phyloP scores from a whole-genome alignment of 2,888 invertebrate genomes.

The Crocallis elinguaria region DNA sequence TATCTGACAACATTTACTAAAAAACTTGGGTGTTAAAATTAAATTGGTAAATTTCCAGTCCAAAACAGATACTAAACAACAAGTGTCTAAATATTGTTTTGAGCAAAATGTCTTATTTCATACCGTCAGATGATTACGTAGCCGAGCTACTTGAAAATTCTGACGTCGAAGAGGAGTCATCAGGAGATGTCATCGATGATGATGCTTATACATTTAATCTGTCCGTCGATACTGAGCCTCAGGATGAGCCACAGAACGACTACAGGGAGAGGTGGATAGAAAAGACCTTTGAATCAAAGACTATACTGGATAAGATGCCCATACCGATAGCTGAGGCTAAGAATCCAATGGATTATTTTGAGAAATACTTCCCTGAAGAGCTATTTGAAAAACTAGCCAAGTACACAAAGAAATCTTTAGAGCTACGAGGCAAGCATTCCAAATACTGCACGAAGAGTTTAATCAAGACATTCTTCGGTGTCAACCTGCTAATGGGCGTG shows the following conservation, averaged over 20 bases:
- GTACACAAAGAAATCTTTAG: conserved; percentile 18
- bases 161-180: conserved; percentile 27
- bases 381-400: conserved; percentile 31
- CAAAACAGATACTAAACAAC: too few relatives aligned
- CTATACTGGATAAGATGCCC: conserved; percentile 15
- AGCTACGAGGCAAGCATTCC: conserved; percentile 7
- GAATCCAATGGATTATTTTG: conserved; percentile 24
- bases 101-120: conserved; percentile 11
- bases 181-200: conserved; percentile 3
- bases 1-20: too few relatives aligned
- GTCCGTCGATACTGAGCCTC: conserved; percentile 10
- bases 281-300: conserved; percentile 15
- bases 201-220: conserved; percentile 25
- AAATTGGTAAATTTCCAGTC: too few relatives aligned
- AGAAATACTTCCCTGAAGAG: conserved; percentile 23
- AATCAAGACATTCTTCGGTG: conserved; percentile 28
- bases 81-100: too few relatives aligned
- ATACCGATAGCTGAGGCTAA: conserved; percentile 16
- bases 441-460: conserved; percentile 16
- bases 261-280: conserved; percentile 22
- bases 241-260: conserved; percentile 2
- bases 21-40: too few relatives aligned
- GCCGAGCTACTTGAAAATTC: conserved; percentile 38
- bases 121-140: conserved; percentile 24
- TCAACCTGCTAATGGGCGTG: conserved; percentile 26